phyloP scores from a whole-genome alignment of 2,113 vertebrate species.

The Tupaia chinensis region DNA sequence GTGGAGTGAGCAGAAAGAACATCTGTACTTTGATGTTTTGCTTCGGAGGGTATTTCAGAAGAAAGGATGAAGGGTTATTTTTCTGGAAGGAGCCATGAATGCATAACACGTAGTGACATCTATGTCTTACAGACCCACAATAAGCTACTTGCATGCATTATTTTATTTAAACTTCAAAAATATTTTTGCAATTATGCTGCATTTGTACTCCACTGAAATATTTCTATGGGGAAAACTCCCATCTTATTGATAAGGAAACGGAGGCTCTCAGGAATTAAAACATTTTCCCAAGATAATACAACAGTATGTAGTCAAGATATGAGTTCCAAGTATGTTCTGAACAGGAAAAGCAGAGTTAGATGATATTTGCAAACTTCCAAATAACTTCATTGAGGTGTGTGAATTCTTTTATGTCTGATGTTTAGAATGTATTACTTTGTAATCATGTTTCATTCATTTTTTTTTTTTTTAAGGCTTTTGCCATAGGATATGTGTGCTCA shows the following conservation, averaged over 20 bases:
- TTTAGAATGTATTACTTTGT: constrained; percentile 25
- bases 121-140: not conserved
- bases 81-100: not conserved
- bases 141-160: not conserved
- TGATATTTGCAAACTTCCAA: not conserved
- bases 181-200: constrained; percentile 4
- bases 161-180: constrained; percentile 17
- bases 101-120: not conserved
- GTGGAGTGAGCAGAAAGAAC: not conserved
- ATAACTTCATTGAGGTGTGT: not conserved
- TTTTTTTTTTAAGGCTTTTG: too few relatives aligned
- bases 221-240: not conserved
- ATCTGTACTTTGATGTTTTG: not conserved
- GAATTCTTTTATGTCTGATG: not conserved
- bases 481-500: too few relatives aligned
- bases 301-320: not conserved
- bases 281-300: not conserved
- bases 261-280: not conserved
- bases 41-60: constrained; percentile 33
- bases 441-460: not conserved
- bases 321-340: not conserved
- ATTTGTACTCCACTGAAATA: not conserved
- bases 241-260: constrained; percentile 13
- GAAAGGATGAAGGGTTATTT: not conserved
- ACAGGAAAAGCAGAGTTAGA: not conserved